Evolutionary conservation across 2,113 vertebrate species (phyloP).

Genomic region (Thymallus thymallus): DNA sequence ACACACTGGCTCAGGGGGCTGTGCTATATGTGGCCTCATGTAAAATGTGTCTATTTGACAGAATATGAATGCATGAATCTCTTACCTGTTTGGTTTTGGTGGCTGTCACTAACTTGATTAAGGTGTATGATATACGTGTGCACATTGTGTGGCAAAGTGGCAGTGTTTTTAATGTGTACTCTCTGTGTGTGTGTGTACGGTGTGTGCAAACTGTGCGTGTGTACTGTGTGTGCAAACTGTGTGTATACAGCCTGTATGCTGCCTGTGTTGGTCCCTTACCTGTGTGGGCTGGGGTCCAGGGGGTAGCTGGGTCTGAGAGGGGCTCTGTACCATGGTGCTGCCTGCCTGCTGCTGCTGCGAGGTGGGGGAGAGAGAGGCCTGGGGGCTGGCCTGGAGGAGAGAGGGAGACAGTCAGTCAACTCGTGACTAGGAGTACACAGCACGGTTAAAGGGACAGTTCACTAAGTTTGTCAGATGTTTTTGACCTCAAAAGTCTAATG

Average conservation of each 20-base stretch:
- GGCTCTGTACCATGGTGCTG: constrained; percentile 55
- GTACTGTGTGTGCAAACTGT: neutral
- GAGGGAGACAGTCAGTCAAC: neutral
- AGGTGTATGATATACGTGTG: neutral
- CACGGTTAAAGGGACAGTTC: too few relatives aligned
- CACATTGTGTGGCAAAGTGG: neutral
- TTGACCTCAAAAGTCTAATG: too few relatives aligned
- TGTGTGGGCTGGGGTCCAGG: constrained; percentile 54
- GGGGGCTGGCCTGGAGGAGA: too few relatives aligned
- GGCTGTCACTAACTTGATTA: neutral
- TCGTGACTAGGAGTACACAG: neutral
- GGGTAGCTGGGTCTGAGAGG: constrained; percentile 54
- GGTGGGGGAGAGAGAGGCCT: neutral
- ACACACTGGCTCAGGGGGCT: too few relatives aligned
- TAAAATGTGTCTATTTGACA: neutral
- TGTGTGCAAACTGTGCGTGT: too few relatives aligned
- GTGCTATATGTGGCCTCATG: too few relatives aligned
- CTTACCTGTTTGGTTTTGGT: too few relatives aligned
- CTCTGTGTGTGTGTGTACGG: too few relatives aligned
- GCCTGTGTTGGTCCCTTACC: constrained; percentile 48
- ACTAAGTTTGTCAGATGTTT: too few relatives aligned
- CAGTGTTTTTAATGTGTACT: neutral
- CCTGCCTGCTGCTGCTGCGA: constrained; percentile 40
- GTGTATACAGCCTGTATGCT: constrained; percentile 12
- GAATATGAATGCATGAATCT: too few relatives aligned